Conservation (phyloP, 2,113 vertebrate species). For the Nyctibius bracteatus region DNA sequence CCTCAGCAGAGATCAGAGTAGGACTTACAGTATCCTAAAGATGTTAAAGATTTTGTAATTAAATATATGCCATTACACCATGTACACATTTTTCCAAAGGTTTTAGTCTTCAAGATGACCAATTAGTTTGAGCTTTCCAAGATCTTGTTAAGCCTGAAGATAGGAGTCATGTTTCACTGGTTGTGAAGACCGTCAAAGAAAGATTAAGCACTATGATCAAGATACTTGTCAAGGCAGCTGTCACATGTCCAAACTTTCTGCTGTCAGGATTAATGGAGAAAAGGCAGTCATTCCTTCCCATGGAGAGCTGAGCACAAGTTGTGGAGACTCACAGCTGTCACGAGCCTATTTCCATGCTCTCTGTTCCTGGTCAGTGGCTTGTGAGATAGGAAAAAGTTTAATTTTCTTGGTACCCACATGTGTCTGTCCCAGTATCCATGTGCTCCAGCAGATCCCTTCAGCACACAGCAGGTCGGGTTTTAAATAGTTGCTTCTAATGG, state of each 20-base stretch:
- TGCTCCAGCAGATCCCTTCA: neutral
- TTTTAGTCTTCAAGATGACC: neutral
- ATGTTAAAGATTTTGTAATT: neutral
- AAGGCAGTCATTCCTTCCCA: neutral
- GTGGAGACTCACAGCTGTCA: neutral
- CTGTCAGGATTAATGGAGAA: neutral
- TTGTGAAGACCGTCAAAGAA: neutral
- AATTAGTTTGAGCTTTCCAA: neutral
- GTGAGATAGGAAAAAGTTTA: neutral
- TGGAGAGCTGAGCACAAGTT: neutral
- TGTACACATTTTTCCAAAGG: neutral
- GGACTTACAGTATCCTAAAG: neutral
- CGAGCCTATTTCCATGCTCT: neutral
- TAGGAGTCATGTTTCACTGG: neutral
- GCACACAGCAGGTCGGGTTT: neutral
- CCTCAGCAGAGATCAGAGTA: neutral
- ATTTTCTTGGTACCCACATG: neutral
- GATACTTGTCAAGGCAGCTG: slow-evolving; percentile 4
- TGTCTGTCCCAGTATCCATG: neutral
- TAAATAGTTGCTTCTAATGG: neutral
- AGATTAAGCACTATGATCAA: slow-evolving; percentile 3
- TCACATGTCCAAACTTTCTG: neutral
- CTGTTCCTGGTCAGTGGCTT: neutral
- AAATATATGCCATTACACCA: neutral
- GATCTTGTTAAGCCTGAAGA: neutral